phyloP scores from a whole-genome alignment of 2,797 vertebrate genomes.

The Micromesistius poutassou region DNA sequence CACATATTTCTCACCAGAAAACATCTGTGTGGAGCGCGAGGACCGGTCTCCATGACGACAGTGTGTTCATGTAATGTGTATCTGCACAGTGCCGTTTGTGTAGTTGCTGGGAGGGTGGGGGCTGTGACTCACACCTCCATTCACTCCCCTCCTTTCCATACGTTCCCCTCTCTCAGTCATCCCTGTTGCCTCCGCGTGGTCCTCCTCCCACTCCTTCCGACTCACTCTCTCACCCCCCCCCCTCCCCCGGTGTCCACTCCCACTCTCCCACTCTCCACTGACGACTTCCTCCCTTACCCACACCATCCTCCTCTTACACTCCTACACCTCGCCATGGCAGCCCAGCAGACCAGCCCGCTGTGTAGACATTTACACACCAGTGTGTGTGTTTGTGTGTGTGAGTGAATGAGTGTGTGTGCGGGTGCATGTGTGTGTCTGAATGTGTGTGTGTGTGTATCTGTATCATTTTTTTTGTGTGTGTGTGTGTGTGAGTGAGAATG shows the following conservation, averaged over 20 bases:
- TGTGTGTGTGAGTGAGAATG: too few relatives aligned
- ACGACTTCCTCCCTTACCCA: background rate
- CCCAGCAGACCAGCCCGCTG: too few relatives aligned
- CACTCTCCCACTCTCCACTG: background rate
- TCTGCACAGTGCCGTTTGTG: background rate
- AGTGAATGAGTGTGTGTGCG: too few relatives aligned
- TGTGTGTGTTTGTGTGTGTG: too few relatives aligned
- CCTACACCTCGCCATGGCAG: too few relatives aligned
- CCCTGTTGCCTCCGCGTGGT: background rate
- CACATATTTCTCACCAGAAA: conserved; percentile 35
- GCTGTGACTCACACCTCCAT: background rate
- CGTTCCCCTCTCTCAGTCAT: background rate
- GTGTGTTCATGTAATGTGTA: background rate
- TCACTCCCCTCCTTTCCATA: background rate
- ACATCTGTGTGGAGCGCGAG: conserved; percentile 8
- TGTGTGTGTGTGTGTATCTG: too few relatives aligned
- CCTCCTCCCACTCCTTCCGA: background rate
- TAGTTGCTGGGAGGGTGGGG: background rate
- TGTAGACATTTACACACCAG: too few relatives aligned
- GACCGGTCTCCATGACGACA: background rate
- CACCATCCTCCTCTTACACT: too few relatives aligned
- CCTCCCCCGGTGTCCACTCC: background rate
- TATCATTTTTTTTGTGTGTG: too few relatives aligned
- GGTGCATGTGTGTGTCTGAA: too few relatives aligned
- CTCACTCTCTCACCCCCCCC: background rate